Evolutionary conservation across 2,888 invertebrate species (phyloP), one percentile per base, ranked within the genome.

Genomic region (Pseudococcus jackbeardsleyi): DNA sequence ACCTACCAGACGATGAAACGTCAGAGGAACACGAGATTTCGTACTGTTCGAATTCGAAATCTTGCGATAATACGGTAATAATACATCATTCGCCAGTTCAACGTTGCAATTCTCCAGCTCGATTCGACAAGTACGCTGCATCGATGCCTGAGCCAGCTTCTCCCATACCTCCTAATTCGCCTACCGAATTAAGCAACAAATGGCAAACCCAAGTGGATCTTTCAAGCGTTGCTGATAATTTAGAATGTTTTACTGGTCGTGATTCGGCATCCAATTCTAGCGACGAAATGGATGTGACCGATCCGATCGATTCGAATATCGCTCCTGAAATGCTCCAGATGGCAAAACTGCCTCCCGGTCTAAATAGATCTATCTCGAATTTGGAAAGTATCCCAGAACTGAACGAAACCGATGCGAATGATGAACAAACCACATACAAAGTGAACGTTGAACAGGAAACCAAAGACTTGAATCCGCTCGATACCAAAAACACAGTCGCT

Each of bases 211-310:
- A 72, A 72, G 0, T 72, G 0, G 72, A 72, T 17, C 72, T 72
- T 33, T 72, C 72, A 2, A 33, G 33, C 72, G 17, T 72, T 3
- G 72, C 15, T 39, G 72, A 72, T 33, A 12, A 72, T 5, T 72
- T 72, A 17, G 33, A 72, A 72, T 33, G 33, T 33, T 17, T 39
- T 12, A 33, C 33, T 33, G 72, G 17, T 12, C 33, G 17, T 39
- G 72, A 72, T 72, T 72, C 33, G 5, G 22, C 64, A 11, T 64
- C 64, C 11, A 72, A 72, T 33, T 72, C 72, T 15, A 72, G 72
- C 19, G 72, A 72, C 5, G 72, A 72, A 15, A 39, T 72, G 72
- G 72, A 72, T 33, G 17, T 33, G 39, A 72, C 72, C 33, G 72
- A 72, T 72, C 72, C 72, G 17, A 6, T 72, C 39, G 72, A 72